Percentiles rank a stretch among this genome's conserved stretches.
These are phyloP conservation scores for Orthonyx spaldingii DNA, from an alignment of 2,113 vertebrate genomes.

Conservation along the genomic window DNA sequence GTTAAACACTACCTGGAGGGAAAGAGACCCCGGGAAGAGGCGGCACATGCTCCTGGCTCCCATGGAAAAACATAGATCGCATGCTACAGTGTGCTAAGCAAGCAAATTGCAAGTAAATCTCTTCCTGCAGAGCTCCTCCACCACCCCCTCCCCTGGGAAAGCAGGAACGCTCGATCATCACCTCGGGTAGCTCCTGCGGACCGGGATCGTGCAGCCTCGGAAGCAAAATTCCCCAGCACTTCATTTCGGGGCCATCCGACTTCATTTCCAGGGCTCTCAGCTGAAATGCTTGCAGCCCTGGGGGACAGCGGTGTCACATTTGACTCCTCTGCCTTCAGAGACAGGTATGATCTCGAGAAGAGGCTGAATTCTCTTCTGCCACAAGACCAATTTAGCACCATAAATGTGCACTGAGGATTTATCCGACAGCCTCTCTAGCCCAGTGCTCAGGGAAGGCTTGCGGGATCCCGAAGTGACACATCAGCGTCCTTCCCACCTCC, in stretches of 20 bases:
- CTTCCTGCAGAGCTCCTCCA: neutral
- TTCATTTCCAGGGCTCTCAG: neutral
- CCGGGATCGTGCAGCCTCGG: neutral
- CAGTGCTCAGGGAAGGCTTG: neutral
- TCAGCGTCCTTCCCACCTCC: neutral
- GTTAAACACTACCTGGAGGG: neutral
- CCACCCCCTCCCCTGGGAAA: neutral
- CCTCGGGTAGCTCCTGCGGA: neutral
- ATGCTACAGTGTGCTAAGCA: neutral
- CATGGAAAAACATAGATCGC: neutral
- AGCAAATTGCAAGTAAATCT: neutral
- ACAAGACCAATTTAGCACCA: neutral
- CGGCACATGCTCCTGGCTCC: neutral
- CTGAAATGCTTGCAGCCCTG: neutral
- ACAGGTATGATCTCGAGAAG: neutral
- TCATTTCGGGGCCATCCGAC: neutral
- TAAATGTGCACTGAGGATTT: neutral
- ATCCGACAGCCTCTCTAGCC: neutral
- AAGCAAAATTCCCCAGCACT: neutral
- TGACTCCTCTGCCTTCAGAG: neutral
- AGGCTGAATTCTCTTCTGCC: neutral
- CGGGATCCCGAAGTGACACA: neutral
- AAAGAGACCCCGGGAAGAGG: neutral
- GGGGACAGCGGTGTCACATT: neutral
- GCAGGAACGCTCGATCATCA: neutral